These are phyloP conservation scores for Hirudo medicinalis DNA, from an alignment of 1,140 invertebrate genomes.

Conservation along the genomic window DNA sequence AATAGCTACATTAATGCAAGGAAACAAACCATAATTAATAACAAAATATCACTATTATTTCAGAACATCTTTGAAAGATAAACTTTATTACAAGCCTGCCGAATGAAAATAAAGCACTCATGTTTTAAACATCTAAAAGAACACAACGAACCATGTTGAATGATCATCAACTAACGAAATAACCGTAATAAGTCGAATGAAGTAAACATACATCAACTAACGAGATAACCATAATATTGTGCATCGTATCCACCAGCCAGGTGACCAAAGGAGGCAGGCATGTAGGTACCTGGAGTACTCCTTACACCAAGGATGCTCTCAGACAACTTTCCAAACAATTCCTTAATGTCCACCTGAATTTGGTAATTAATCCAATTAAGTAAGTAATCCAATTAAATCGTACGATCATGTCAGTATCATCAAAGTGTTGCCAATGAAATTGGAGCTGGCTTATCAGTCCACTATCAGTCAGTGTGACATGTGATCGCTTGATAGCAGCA, in stretches of 20 bases:
- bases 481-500: no score
- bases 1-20: not conserved
- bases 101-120: not conserved
- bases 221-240: slow-evolving; percentile 49
- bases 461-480: no score
- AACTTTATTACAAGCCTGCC: no score
- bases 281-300: slow-evolving; percentile 43
- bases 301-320: slow-evolving; percentile 42
- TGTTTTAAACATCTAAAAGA: no score
- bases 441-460: no score
- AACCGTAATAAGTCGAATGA: slow-evolving; percentile 38
- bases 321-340: slow-evolving; percentile 37
- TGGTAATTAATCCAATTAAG: no score
- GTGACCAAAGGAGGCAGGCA: slow-evolving; percentile 47
- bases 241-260: slow-evolving; percentile 47
- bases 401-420: no score
- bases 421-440: no score
- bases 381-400: no score
- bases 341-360: slow-evolving; percentile 39
- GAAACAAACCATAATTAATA: not conserved
- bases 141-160: not conserved
- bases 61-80: not conserved
- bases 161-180: slow-evolving; percentile 40
- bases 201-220: slow-evolving; percentile 28
- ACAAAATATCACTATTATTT: not conserved